Base-by-base conservation (phyloP, 2,888 invertebrate genomes). In the Hyposoter didymator region DNA sequence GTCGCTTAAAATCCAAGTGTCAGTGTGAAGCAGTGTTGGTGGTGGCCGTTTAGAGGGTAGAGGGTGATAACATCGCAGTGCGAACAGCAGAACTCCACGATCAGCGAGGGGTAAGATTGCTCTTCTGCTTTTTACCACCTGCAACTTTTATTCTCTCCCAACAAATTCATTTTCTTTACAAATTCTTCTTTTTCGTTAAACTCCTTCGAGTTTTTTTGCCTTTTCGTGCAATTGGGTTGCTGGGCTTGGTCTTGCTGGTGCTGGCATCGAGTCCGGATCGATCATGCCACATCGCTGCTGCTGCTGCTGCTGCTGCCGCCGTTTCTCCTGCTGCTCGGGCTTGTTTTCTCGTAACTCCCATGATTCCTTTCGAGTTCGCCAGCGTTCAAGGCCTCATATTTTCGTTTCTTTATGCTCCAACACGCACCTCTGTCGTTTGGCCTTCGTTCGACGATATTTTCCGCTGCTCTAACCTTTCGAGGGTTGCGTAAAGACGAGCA, bases 331-430 rank as follows among this genome's bases (percentile, higher is more conserved):
- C 19, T 22, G 14, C 45, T 78, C 62, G 78, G 84, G 84, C 80
- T 86, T 87, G 86, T 87, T 87, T 85, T 86, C 78, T 79, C 78
- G 72, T 39, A 43, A 59, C 84, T 75, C 69, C 78, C 67, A 70
- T 72, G 32, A 83, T 80, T 82, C 80, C 69, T 19, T 52, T 67
- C 17, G 70, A 85, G 85, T 78, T 88, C 84, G 84, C 85, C 78
- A 78, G 45, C 78, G 83, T 88, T 88, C 87, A 86, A 88, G 87
- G 87, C 78, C 76, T 73, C 47, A 19, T 52, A 14, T 72, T 59
- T 74, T 69, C 49, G 74, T 64, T 62, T 39, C 47, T 69, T 28
- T 52, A n/a, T 55, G 6, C 22, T 59, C n/a, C 12, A 22, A 55
- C 19, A 43, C 67, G 66, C 39, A 73, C 32, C 55, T 39, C 69